phyloP scores from a whole-genome alignment of 2,888 invertebrate species.

The Sylvicola cinctus region DNA sequence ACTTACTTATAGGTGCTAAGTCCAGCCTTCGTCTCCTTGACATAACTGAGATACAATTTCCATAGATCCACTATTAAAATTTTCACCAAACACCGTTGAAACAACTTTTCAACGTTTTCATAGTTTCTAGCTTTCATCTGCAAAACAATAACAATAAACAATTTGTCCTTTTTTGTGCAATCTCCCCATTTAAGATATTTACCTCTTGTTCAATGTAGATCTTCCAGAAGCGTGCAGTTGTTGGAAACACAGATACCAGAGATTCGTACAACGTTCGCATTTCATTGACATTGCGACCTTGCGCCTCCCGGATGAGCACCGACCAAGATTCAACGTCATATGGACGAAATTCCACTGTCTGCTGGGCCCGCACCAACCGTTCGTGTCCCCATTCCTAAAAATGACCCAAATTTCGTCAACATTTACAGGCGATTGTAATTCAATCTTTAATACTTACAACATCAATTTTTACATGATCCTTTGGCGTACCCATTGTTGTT shows the following conservation, averaged over 20 bases:
- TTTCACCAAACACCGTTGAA: slow-evolving; percentile 94
- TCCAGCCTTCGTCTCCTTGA: slow-evolving; percentile 91
- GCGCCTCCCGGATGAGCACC: slow-evolving; percentile 81
- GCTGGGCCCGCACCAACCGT: slow-evolving; percentile 59
- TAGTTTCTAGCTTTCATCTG: slow-evolving; percentile 85
- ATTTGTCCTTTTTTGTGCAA: background rate
- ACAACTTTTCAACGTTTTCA: slow-evolving; percentile 98
- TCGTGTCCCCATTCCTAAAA: slow-evolving; percentile 74
- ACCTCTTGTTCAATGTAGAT: slow-evolving; percentile 97
- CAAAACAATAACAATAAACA: slow-evolving; percentile 41
- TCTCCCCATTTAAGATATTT: slow-evolving; percentile 11
- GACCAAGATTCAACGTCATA: slow-evolving; percentile 99
- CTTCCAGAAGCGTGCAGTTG: slow-evolving; percentile 96
- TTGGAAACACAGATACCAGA: slow-evolving; percentile 84
- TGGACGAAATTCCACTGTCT: slow-evolving; percentile 66
- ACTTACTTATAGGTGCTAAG: slow-evolving; percentile 83
- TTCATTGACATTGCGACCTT: slow-evolving; percentile 68
- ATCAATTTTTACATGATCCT: slow-evolving; percentile 23
- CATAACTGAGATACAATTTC: slow-evolving; percentile 94
- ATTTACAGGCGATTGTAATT: too few species aligned
- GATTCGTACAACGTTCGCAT: slow-evolving; percentile 85
- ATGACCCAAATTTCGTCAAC: too few species aligned
- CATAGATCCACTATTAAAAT: slow-evolving; percentile 97
- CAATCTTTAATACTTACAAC: slow-evolving; percentile 19
- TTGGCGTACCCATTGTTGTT: too few species aligned